Base-by-base conservation (phyloP, 2,797 vertebrate species). In the Hephaestus fuliginosus region DNA sequence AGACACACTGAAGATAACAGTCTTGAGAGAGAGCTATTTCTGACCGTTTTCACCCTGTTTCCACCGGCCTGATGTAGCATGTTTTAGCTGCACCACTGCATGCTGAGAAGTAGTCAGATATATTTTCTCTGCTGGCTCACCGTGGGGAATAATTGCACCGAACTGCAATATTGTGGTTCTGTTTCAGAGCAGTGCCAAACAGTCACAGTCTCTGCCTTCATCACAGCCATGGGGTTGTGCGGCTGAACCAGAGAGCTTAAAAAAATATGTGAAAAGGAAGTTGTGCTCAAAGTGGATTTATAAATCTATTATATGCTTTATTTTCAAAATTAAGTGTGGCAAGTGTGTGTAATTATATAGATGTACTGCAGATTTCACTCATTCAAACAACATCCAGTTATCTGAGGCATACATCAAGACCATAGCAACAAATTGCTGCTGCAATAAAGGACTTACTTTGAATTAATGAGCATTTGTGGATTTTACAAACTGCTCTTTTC, bases 41-140 rank as follows among this genome's bases (percentile, higher is more conserved):
- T 63, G 48, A 64, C 28, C 4, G 10, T 39, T 46, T 75, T 48
- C 5, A 57, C 44, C 11, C 49, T 30, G 18, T 66, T 44, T 77
- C 39, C 55, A 11, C 46, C 15, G 68, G 48, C 12, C 66, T 65
- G 80, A 43, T 20, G 9, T 13, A 48, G 56, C 58, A 14, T 2
- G 52, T 46, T 74, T 84, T 74, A 56, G 25, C 41, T 5, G 65
- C 52, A 67, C 41, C 73, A 74, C 4, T 56, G 64, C 72, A 58
- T 56, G 62, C 71, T 49, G 74, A 67, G 57, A 79, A 30, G 68
- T 52, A 68, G 72, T 78, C 76, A 68, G 30, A 78, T 74, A 71
- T 39, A 61, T 66, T 80, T 80, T 78, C 74, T 67, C 70, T 80
- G 60, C 66, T 74, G 46, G 71, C 61, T 76, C 55, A 69, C 71